Base-by-base conservation (phyloP, 2,888 invertebrate genomes). In the Aporophyla nigra region DNA sequence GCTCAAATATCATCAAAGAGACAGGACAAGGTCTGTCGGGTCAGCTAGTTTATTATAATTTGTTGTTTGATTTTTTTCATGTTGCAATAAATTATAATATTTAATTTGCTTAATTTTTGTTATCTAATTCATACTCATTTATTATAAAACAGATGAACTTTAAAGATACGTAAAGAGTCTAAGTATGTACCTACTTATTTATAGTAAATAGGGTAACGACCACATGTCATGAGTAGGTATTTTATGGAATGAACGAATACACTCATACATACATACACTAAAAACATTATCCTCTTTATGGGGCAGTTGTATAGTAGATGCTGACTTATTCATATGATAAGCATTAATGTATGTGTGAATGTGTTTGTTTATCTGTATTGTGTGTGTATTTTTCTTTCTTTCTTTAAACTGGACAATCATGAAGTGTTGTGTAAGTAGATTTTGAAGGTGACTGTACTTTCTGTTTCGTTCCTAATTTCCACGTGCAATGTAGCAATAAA, bases 1-100 rank as follows among this genome's bases (percentile, higher is more conserved):
- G n/a, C n/a, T n/a, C n/a, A n/a, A n/a, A n/a, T n/a, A n/a, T n/a
- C n/a, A n/a, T n/a, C n/a, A n/a, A n/a, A n/a, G n/a, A n/a, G n/a
- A n/a, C n/a, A n/a, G n/a, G n/a, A n/a, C n/a, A n/a, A n/a, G n/a
- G n/a, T n/a, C n/a, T n/a, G n/a, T n/a, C n/a, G n/a, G n/a, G n/a
- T n/a, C n/a, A n/a, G n/a, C n/a, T n/a, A n/a, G n/a, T n/a, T 14
- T 51, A 40, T 71, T 63, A 24, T 14, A 43, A 43, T 67, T 7
- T 43, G 16, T 43, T 24, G 21, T 46, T 71, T 27, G 16, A 40
- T 40, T 40, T 21, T 0, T 54, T 21, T 14, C 14, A 1, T 16
- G 21, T 74, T 58, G 6, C 14, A 40, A 58, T n/a, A 49, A 21
- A 49, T 73, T 73, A 49, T 9, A 73, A 21, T 58, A 56, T 21